phyloP scores from a whole-genome alignment of 1,140 invertebrate species.

The Yoshiicerus persimilis region DNA sequence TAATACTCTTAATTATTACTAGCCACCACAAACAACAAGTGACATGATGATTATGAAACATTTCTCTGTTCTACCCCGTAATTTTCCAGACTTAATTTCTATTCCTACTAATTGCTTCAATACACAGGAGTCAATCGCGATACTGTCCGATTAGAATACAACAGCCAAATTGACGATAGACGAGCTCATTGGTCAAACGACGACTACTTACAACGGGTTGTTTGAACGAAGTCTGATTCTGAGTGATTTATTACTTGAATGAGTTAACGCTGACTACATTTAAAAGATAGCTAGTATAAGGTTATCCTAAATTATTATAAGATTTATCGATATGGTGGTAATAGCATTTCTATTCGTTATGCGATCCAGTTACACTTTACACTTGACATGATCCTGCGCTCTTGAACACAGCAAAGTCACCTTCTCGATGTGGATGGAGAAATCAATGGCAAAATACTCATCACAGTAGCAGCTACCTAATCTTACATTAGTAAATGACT shows the following conservation, averaged over 20 bases:
- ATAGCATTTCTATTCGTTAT: constrained; percentile 2
- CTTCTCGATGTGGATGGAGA: constrained; percentile 21
- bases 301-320: not conserved
- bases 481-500: constrained; percentile 17
- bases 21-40: not conserved
- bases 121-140: not conserved
- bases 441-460: constrained; percentile 20
- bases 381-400: not conserved
- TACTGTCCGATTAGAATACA: not conserved
- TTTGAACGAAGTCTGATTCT: not conserved
- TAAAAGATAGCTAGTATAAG: not conserved
- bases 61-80: not conserved
- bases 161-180: not conserved
- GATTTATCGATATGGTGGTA: not conserved
- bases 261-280: not conserved
- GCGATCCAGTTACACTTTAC: not conserved
- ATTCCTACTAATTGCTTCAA: too few relatives aligned
- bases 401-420: not conserved
- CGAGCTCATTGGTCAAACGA: not conserved
- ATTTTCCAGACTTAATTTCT: too few relatives aligned
- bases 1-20: not conserved
- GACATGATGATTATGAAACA: not conserved
- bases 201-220: not conserved
- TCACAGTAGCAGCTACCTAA: constrained; percentile 18
- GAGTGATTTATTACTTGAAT: not conserved